Evolutionary conservation across 2,888 invertebrate species (phyloP).

Genomic region (Bedellia somnulentella): DNA sequence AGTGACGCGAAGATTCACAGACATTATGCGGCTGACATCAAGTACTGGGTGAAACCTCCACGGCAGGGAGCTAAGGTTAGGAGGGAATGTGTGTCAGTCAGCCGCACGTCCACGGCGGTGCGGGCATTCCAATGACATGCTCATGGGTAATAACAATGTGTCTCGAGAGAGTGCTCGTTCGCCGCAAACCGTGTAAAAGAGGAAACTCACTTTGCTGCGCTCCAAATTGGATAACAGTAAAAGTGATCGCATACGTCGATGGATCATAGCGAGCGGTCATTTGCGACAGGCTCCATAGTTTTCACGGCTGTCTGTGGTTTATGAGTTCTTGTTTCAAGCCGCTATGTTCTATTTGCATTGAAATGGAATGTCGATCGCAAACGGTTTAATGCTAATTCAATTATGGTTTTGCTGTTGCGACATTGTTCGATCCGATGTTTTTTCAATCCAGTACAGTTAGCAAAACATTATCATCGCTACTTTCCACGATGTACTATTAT

Average conservation of each 20-base stretch:
- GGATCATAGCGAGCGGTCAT: conserved; percentile 25
- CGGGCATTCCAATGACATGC: conserved; percentile 34
- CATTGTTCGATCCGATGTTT: too few species aligned
- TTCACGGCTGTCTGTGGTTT: conserved; percentile 38
- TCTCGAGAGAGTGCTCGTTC: conserved; percentile 20
- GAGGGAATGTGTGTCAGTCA: conserved; percentile 37
- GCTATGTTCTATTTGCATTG: not conserved
- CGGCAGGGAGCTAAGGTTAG: not conserved
- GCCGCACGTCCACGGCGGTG: conserved; percentile 29
- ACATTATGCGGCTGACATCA: conserved; percentile 15
- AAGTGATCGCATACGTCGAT: conserved; percentile 54
- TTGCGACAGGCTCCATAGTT: conserved; percentile 22
- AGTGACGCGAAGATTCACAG: conserved; percentile 39
- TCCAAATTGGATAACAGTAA: conserved; percentile 60
- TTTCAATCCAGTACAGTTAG: conserved; percentile 2
- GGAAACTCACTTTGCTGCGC: conserved; percentile 47
- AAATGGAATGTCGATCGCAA: not conserved
- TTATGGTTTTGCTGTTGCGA: too few species aligned
- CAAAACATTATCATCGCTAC: too few species aligned
- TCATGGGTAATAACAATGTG: conserved; percentile 42
- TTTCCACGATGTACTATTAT: too few species aligned
- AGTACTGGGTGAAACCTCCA: conserved; percentile 1
- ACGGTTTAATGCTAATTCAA: too few species aligned
- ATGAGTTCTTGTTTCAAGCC: conserved; percentile 9
- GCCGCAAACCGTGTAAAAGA: conserved; percentile 56